These are phyloP conservation scores for Macrophya annulata DNA, from an alignment of 2,888 invertebrate genomes.

Conservation along the genomic window DNA sequence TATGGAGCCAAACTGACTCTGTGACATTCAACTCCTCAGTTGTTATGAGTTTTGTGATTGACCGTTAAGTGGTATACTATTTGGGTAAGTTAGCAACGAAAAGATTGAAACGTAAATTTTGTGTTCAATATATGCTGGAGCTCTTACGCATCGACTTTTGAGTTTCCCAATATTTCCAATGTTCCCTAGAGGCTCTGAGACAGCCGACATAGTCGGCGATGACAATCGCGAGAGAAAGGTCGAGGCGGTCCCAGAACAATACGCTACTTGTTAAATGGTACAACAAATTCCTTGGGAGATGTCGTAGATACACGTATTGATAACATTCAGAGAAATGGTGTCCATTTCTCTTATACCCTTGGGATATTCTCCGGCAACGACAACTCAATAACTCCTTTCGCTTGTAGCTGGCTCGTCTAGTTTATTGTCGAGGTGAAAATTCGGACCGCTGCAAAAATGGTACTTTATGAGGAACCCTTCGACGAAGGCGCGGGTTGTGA, in stretches of 20 bases:
- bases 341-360: slow-evolving; percentile 58
- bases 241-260: slow-evolving; percentile 57
- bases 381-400: slow-evolving; percentile 50
- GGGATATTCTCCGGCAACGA: not conserved
- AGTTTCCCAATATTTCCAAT: slow-evolving; percentile 27
- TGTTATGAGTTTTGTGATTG: too few relatives aligned
- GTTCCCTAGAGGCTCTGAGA: slow-evolving; percentile 13
- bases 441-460: slow-evolving; percentile 50
- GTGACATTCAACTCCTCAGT: too few relatives aligned
- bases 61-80: too few relatives aligned
- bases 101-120: not conserved
- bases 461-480: slow-evolving; percentile 72
- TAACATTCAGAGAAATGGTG: slow-evolving; percentile 58
- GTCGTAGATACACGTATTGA: slow-evolving; percentile 54
- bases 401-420: slow-evolving; percentile 42
- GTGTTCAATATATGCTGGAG: not conserved
- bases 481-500: slow-evolving; percentile 58
- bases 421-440: slow-evolving; percentile 45
- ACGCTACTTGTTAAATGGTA: slow-evolving; percentile 56
- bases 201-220: slow-evolving; percentile 61
- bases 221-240: slow-evolving; percentile 63
- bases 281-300: slow-evolving; percentile 57
- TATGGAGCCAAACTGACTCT: too few relatives aligned
- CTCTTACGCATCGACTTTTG: not conserved
- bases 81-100: too few relatives aligned